phyloP scores from a whole-genome alignment of 2,888 invertebrate genomes.

The Luffia ferchaultella region DNA sequence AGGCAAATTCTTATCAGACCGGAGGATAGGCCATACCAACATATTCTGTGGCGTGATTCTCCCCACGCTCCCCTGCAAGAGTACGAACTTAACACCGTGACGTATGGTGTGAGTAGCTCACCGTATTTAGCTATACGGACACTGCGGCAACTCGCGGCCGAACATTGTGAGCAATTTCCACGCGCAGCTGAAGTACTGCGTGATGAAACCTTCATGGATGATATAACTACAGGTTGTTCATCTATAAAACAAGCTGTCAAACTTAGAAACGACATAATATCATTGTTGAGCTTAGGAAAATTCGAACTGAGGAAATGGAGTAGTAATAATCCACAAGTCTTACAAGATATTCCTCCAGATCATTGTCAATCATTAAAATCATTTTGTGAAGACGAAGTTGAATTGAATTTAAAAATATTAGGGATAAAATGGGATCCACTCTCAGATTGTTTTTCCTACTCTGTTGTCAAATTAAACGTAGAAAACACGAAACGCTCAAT shows the following conservation, averaged over 20 bases:
- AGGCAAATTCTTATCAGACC: conserved; percentile 2
- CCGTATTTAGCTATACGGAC: conserved; percentile 15
- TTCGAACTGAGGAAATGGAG: conserved; percentile 7
- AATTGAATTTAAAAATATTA: background rate
- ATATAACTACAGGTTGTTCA: background rate
- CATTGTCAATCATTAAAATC: conserved; percentile 1
- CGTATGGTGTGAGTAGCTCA: conserved; percentile 22
- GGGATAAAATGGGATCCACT: too few species aligned
- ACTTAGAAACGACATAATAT: background rate
- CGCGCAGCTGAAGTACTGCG: conserved; percentile 1
- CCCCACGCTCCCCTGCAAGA: conserved; percentile 1
- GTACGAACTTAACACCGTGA: conserved; percentile 13
- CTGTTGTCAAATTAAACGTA: background rate
- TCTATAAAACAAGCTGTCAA: conserved; percentile 1
- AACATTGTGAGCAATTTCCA: background rate
- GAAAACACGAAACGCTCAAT: conserved; percentile 15
- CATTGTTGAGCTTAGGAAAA: background rate
- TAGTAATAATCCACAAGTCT: conserved; percentile 4
- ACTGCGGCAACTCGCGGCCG: conserved; percentile 4
- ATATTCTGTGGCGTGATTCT: conserved; percentile 5
- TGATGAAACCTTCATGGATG: conserved; percentile 4
- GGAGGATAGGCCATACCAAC: conserved; percentile 3
- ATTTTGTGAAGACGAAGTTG: background rate
- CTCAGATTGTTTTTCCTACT: too few species aligned
- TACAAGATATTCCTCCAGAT: conserved; percentile 1